A percentile compares a stretch with the other conserved stretches of the same genome.
Evolutionary conservation across 2,797 vertebrate species (phyloP).

Genomic region (Psittacula echo): DNA sequence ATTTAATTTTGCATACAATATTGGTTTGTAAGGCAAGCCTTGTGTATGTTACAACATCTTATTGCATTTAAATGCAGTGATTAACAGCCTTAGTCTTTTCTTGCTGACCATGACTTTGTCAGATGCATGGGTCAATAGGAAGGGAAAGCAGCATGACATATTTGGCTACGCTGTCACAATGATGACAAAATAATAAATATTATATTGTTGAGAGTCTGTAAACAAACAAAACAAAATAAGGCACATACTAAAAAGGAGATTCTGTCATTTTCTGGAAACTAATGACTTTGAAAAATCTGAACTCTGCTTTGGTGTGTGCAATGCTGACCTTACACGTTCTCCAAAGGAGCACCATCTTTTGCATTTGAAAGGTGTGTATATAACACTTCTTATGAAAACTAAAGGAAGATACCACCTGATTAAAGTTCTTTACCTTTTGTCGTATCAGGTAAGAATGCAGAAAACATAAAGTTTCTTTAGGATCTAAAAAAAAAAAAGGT

Average conservation of each 20-base stretch:
- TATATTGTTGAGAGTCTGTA: not conserved
- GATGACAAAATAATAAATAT: not conserved
- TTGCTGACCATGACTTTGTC: not conserved
- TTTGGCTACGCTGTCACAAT: not conserved
- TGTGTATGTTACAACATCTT: not conserved
- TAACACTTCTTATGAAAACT: not conserved
- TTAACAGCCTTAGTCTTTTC: not conserved
- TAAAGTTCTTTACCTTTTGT: not conserved
- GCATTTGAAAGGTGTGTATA: not conserved
- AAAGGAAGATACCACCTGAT: not conserved
- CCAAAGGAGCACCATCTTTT: not conserved
- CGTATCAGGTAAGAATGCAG: not conserved
- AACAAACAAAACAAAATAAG: not conserved
- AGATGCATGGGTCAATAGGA: not conserved
- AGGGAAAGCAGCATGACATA: not conserved
- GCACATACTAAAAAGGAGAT: not conserved
- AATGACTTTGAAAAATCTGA: not conserved
- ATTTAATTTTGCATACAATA: not conserved
- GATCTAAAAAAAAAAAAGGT: not conserved
- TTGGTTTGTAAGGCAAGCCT: not conserved
- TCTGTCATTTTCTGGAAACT: not conserved
- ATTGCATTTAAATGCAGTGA: not conserved
- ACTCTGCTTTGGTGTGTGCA: not conserved
- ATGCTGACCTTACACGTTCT: not conserved
- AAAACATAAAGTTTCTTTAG: not conserved